Conservation (phyloP, 2,888 invertebrate genomes). For the Sphaerophoria taeniata region DNA sequence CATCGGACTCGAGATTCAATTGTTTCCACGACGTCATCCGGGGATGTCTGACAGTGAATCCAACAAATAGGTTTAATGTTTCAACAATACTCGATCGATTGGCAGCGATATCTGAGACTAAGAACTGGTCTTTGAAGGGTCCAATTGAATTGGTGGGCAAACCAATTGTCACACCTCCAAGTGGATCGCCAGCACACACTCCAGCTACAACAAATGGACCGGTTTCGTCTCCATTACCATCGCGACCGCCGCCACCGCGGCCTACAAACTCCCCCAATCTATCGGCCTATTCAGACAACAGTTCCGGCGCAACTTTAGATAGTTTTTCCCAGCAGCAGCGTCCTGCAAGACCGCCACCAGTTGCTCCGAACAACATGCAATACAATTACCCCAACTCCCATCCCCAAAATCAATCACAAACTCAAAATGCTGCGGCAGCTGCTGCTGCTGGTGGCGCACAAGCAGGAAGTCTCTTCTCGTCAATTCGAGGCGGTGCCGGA, state of each 20-base stretch:
- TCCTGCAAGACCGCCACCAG: slow-evolving; percentile 75
- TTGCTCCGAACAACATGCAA: slow-evolving; percentile 54
- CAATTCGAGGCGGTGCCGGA: slow-evolving; percentile 95
- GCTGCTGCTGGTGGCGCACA: slow-evolving; percentile 32
- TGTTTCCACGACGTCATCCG: slow-evolving; percentile 96
- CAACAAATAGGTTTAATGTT: slow-evolving; percentile 91
- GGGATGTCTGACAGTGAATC: slow-evolving; percentile 92
- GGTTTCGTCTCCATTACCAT: slow-evolving; percentile 37
- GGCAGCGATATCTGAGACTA: slow-evolving; percentile 94
- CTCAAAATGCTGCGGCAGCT: slow-evolving; percentile 54
- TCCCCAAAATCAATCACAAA: slow-evolving; percentile 49
- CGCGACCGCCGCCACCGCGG: slow-evolving; percentile 73
- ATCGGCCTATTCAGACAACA: slow-evolving; percentile 53
- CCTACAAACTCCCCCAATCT: slow-evolving; percentile 66
- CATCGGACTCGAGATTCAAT: slow-evolving; percentile 90
- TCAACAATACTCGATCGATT: slow-evolving; percentile 92
- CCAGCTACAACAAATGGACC: slow-evolving; percentile 66
- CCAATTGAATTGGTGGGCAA: slow-evolving; percentile 84
- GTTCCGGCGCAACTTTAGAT: slow-evolving; percentile 35
- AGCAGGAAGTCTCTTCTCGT: slow-evolving; percentile 89
- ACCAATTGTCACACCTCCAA: slow-evolving; percentile 79
- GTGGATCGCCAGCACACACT: slow-evolving; percentile 73
- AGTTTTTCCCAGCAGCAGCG: slow-evolving; percentile 59
- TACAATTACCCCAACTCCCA: slow-evolving; percentile 38
- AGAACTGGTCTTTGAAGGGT: slow-evolving; percentile 91